A percentile compares a stretch with the other conserved stretches of the same genome.
phyloP scores from a whole-genome alignment of 2,888 invertebrate genomes.

The Nomada lathburiana region DNA sequence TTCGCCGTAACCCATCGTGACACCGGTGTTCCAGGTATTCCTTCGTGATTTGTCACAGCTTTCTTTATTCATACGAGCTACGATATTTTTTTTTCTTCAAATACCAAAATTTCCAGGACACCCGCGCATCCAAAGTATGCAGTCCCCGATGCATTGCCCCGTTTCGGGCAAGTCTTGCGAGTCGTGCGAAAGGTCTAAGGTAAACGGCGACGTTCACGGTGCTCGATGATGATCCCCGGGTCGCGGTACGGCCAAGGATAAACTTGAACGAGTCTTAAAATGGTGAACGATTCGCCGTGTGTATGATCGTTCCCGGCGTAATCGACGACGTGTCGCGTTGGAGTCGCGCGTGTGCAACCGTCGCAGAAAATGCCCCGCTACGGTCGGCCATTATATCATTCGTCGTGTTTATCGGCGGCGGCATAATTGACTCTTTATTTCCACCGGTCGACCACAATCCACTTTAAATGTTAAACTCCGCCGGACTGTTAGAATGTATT shows the following conservation, averaged over 20 bases:
- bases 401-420: slow-evolving; percentile 30
- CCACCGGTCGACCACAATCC: slow-evolving; percentile 40
- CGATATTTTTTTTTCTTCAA: no score
- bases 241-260: background rate
- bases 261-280: background rate
- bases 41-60: no score
- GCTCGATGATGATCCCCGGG: slow-evolving; percentile 5
- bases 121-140: no score
- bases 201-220: slow-evolving; percentile 14
- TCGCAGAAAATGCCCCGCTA: slow-evolving; percentile 25
- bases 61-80: no score
- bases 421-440: slow-evolving; percentile 53
- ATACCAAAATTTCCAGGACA: no score
- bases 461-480: slow-evolving; percentile 52
- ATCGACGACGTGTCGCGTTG: slow-evolving; percentile 14
- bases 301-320: background rate
- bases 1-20: no score
- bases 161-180: slow-evolving; percentile 16
- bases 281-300: background rate
- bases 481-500: slow-evolving; percentile 10
- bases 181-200: slow-evolving; percentile 9
- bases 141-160: background rate
- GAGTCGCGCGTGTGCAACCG: slow-evolving; percentile 8
- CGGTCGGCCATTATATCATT: slow-evolving; percentile 20
- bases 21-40: no score